Conservation (phyloP, 2,888 invertebrate species). For the Meloe dianella region DNA sequence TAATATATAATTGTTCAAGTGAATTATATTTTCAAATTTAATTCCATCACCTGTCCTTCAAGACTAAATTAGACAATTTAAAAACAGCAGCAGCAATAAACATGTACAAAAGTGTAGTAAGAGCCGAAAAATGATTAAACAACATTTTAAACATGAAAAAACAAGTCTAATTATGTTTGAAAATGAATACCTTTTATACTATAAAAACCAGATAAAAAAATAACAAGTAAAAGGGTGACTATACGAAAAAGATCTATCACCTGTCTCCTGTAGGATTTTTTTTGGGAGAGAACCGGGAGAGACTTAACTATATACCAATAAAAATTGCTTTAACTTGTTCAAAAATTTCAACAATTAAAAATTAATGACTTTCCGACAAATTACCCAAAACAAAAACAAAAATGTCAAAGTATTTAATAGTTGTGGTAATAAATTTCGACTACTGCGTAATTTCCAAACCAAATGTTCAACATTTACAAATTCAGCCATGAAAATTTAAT, state of each 20-base stretch:
- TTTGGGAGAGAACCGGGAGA: too few species aligned
- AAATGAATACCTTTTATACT: background rate
- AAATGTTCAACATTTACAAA: too few species aligned
- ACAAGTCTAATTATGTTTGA: background rate
- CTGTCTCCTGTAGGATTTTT: background rate
- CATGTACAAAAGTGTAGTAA: too few species aligned
- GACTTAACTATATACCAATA: too few species aligned
- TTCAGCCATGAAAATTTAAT: too few species aligned
- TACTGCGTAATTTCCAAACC: too few species aligned
- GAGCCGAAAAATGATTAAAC: background rate
- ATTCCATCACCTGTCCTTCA: conserved; percentile 29
- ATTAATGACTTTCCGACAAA: background rate
- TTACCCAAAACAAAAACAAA: background rate
- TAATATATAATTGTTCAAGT: background rate
- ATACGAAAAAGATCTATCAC: background rate
- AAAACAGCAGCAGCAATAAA: background rate
- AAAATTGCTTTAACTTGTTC: background rate
- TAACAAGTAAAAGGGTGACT: background rate
- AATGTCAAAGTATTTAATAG: too few species aligned
- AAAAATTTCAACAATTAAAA: background rate
- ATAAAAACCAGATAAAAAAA: background rate
- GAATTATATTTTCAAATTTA: conserved; percentile 22
- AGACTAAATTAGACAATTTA: conserved; percentile 21
- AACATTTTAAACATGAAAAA: background rate
- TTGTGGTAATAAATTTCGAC: background rate